These are phyloP conservation scores for Pseudorectes ferrugineus DNA, from an alignment of 2,113 vertebrate species.

Conservation along the genomic window DNA sequence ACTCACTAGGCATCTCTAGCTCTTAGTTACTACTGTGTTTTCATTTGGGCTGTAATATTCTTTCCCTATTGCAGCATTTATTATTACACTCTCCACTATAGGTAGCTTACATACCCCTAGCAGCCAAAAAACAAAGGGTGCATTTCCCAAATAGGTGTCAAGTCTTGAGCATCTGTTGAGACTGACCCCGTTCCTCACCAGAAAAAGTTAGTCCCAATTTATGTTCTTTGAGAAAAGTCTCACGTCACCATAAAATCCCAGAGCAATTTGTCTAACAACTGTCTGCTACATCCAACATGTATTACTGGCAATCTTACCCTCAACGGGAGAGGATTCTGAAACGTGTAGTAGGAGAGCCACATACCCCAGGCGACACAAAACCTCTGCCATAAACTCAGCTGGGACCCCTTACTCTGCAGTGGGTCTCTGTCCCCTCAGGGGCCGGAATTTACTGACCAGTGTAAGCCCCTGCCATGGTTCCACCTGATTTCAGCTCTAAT, in stretches of 20 bases:
- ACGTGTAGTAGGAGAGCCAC: not conserved
- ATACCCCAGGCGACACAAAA: not conserved
- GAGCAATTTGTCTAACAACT: not conserved
- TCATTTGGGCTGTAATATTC: not conserved
- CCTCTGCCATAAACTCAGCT: not conserved
- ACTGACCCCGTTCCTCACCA: not conserved
- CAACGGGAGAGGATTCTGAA: not conserved
- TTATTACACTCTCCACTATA: not conserved
- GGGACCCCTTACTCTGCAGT: not conserved
- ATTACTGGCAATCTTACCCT: not conserved
- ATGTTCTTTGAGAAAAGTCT: not conserved
- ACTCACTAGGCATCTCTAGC: not conserved
- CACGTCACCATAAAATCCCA: not conserved
- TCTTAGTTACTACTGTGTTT: not conserved
- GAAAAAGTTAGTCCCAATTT: not conserved
- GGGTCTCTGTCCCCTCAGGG: not conserved
- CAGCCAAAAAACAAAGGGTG: not conserved
- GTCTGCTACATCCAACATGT: not conserved
- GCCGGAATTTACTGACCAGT: not conserved
- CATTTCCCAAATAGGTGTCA: not conserved
- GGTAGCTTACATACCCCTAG: not conserved
- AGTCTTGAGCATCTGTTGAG: not conserved
- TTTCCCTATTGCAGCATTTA: not conserved
- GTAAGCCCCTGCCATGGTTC: not conserved
- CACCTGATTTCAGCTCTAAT: not conserved